phyloP scores from a whole-genome alignment of 2,888 invertebrate genomes.

The Drepanosiphum platanoidis region DNA sequence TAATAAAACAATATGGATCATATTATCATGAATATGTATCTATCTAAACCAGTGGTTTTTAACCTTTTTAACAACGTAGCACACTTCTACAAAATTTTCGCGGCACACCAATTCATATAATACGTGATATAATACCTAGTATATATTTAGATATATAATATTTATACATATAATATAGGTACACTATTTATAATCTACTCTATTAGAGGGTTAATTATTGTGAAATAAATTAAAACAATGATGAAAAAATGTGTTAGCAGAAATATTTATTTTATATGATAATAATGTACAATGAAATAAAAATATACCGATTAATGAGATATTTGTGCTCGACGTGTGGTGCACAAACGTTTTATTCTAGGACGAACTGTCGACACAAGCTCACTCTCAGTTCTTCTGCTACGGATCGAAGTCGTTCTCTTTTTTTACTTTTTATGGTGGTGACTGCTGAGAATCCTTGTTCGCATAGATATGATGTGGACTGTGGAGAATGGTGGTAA shows the following conservation, averaged over 20 bases:
- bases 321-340: slow-evolving; percentile 8
- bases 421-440: slow-evolving; percentile 25
- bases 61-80: too few species aligned
- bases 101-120: too few species aligned
- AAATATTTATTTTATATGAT: slow-evolving; percentile 14
- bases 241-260: slow-evolving; percentile 8
- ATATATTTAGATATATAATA: neutral
- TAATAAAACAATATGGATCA: too few species aligned
- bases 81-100: too few species aligned
- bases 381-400: slow-evolving; percentile 10
- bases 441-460: slow-evolving; percentile 16
- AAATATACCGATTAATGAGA: too few species aligned
- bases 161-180: neutral
- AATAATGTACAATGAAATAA: too few species aligned
- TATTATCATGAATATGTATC: too few species aligned
- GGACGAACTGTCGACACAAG: slow-evolving; percentile 15
- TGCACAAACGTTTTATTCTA: neutral
- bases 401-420: slow-evolving; percentile 23
- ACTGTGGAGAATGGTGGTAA: slow-evolving; percentile 15
- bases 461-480: too few species aligned
- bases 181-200: neutral
- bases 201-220: slow-evolving; percentile 1
- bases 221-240: neutral
- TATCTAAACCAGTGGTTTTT: too few species aligned
- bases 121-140: too few species aligned